Conservation (phyloP, 2,888 invertebrate genomes). For the Eumerus sabulonum region DNA sequence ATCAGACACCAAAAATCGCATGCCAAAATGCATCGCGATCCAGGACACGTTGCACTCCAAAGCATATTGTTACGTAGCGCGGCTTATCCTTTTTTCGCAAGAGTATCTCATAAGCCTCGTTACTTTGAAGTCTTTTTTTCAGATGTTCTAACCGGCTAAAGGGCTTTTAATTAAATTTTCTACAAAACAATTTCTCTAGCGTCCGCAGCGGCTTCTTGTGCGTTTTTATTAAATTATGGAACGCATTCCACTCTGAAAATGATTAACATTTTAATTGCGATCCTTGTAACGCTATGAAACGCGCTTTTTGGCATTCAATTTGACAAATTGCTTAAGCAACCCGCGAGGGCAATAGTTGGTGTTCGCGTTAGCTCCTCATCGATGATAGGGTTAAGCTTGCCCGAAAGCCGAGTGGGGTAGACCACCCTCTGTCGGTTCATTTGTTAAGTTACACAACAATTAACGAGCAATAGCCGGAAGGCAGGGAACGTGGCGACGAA, state of each 20-base stretch:
- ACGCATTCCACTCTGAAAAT: conserved; percentile 59
- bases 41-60: conserved; percentile 14
- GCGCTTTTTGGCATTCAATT: conserved; percentile 48
- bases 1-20: conserved; percentile 1
- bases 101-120: not conserved
- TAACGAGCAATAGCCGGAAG: conserved; percentile 60
- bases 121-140: not conserved
- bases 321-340: conserved; percentile 61
- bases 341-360: conserved; percentile 20
- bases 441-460: conserved; percentile 67
- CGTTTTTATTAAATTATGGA: conserved; percentile 62
- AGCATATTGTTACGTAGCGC: not conserved
- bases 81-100: not conserved
- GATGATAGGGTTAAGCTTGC: conserved; percentile 11
- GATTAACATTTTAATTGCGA: conserved; percentile 67
- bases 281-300: conserved; percentile 44
- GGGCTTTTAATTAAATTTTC: conserved; percentile 60
- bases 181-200: conserved; percentile 51
- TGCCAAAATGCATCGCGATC: not conserved
- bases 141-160: conserved; percentile 12
- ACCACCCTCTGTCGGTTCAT: conserved; percentile 33
- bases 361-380: conserved; percentile 1
- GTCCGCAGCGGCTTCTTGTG: too few relatives aligned
- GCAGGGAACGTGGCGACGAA: conserved; percentile 25
- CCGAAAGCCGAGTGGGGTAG: conserved; percentile 21